phyloP scores from a whole-genome alignment of 2,113 vertebrate genomes.

The Shinisaurus crocodilurus region DNA sequence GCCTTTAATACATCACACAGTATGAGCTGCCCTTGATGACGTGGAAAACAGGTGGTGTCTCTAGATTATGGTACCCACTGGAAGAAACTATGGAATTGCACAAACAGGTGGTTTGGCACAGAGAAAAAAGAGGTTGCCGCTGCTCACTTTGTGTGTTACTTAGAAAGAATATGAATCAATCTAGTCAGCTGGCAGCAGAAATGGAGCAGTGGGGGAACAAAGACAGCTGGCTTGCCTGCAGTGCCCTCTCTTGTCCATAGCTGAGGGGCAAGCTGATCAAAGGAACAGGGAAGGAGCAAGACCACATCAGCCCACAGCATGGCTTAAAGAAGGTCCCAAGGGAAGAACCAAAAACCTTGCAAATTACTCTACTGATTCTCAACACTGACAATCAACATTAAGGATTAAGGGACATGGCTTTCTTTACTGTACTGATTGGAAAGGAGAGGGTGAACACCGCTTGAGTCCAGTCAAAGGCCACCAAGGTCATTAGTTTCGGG shows the following conservation, averaged over 20 bases:
- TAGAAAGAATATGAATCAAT: conserved; percentile 26
- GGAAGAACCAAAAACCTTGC: conserved; percentile 9
- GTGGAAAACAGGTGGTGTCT: background rate
- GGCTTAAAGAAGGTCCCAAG: conserved; percentile 7
- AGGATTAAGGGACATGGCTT: background rate
- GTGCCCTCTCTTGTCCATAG: conserved; percentile 23
- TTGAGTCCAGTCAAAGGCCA: background rate
- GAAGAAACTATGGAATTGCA: background rate
- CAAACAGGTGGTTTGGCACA: conserved; percentile 26
- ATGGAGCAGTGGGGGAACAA: conserved; percentile 11
- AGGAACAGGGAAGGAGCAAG: background rate
- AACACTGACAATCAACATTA: conserved; percentile 5
- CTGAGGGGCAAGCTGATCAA: conserved; percentile 15
- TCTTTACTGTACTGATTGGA: background rate
- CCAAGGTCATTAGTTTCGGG: background rate
- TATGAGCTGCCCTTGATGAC: background rate
- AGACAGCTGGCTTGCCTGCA: conserved; percentile 33
- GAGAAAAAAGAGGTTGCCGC: conserved; percentile 15
- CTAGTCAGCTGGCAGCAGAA: conserved; percentile 23
- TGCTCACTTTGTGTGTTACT: conserved; percentile 9
- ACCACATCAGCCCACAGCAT: conserved; percentile 1
- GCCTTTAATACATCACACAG: background rate
- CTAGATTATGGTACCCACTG: background rate
- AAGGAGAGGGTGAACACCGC: background rate
- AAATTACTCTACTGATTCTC: conserved; percentile 17